Evolutionary conservation across 1,140 invertebrate species (phyloP).

Genomic region (Drosophila arawakana): DNA sequence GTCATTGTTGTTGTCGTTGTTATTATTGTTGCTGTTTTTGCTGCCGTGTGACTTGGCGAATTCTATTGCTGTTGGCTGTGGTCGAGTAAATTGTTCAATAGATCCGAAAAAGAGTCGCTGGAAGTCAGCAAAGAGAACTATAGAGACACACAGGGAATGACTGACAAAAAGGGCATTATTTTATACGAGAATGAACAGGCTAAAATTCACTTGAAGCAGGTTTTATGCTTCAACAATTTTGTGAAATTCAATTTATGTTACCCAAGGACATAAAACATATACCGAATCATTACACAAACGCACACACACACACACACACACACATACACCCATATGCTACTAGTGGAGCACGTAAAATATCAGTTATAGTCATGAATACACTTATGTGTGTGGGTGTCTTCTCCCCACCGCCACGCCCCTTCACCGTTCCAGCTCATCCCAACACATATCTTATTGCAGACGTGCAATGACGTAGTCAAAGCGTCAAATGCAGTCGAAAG

Average conservation of each 20-base stretch:
- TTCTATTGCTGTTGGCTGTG: constrained; percentile 41
- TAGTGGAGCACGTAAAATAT: constrained; percentile 71
- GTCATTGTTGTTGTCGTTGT: constrained; percentile 36
- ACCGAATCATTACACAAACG: constrained; percentile 78
- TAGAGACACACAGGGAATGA: constrained; percentile 55
- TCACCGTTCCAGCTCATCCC: neutral
- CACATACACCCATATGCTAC: neutral
- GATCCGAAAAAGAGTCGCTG: constrained; percentile 9
- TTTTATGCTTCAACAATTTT: constrained; percentile 83
- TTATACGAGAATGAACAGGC: constrained; percentile 80
- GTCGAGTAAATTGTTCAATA: constrained; percentile 66
- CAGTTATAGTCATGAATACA: constrained; percentile 65
- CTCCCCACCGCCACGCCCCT: neutral
- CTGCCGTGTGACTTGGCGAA: constrained; percentile 65
- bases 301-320: constrained; percentile 43
- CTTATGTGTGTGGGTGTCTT: constrained; percentile 12
- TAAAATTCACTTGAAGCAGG: constrained; percentile 81
- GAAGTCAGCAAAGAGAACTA: neutral
- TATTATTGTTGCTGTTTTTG: constrained; percentile 37
- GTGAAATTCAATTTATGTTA: constrained; percentile 83
- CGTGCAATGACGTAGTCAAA: constrained; percentile 79
- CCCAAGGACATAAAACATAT: constrained; percentile 82
- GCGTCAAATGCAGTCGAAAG: constrained; percentile 72
- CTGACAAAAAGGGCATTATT: constrained; percentile 79
- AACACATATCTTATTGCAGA: constrained; percentile 36